Conservation (phyloP, 2,888 invertebrate genomes). For the Rhagium mordax region DNA sequence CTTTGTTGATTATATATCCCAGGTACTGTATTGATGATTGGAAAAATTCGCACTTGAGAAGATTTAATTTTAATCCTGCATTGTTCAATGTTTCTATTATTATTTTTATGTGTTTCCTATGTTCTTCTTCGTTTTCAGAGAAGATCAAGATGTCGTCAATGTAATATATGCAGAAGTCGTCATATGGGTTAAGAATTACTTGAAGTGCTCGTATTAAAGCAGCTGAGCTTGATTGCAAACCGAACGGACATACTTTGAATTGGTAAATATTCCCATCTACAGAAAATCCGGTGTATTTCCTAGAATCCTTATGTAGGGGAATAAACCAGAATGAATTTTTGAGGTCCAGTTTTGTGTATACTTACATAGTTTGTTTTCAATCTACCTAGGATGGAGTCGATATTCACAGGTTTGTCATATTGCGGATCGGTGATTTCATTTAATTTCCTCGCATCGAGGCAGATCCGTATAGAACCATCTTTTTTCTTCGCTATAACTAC, state of each 20-base stretch:
- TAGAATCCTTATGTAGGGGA: not conserved
- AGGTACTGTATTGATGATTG: constrained; percentile 52
- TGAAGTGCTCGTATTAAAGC: not conserved
- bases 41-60: not conserved
- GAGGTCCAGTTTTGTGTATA: not conserved
- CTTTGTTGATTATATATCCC: constrained; percentile 49
- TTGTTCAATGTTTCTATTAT: not conserved
- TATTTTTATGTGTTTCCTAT: not conserved
- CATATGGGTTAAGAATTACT: not conserved
- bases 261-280: not conserved
- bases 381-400: not conserved
- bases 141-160: not conserved
- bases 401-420: not conserved
- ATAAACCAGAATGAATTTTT: not conserved
- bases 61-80: not conserved
- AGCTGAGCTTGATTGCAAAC: not conserved
- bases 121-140: not conserved
- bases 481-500: not conserved
- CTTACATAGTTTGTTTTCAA: not conserved
- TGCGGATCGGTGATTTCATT: not conserved
- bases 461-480: not conserved
- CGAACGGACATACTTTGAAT: not conserved
- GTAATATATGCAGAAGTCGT: not conserved
- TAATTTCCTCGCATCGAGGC: not conserved
- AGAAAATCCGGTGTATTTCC: not conserved